phyloP scores from a whole-genome alignment of 2,888 invertebrate species.

The Seira sanloemensis region DNA sequence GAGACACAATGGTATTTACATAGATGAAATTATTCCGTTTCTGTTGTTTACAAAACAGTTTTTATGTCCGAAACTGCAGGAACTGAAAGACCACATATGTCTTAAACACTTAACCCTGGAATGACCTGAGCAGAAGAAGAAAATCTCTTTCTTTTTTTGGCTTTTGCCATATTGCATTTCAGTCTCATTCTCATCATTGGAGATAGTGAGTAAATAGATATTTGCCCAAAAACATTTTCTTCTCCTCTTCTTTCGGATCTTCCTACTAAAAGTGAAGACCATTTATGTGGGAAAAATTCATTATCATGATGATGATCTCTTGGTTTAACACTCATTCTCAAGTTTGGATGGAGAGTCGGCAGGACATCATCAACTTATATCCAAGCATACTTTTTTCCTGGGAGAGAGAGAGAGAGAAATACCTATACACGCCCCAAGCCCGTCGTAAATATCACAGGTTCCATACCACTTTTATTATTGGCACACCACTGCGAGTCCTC shows the following conservation, averaged over 20 bases:
- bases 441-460: background rate
- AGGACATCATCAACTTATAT: conserved; percentile 7
- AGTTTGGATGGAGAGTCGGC: background rate
- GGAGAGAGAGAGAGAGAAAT: conserved; percentile 27
- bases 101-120: conserved; percentile 44
- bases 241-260: background rate
- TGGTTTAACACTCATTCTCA: background rate
- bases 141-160: conserved; percentile 20
- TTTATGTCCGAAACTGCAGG: conserved; percentile 27
- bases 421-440: conserved; percentile 18
- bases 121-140: conserved; percentile 40
- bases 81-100: conserved; percentile 8
- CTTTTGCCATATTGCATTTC: conserved; percentile 34
- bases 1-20: no score
- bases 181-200: conserved; percentile 24
- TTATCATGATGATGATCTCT: conserved; percentile 8
- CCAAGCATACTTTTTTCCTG: background rate
- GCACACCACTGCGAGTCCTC: background rate
- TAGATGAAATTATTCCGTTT: no score
- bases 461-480: background rate
- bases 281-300: conserved; percentile 42
- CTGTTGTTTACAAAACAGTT: background rate
- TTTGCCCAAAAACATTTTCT: background rate
- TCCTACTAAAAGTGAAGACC: background rate
- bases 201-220: background rate